These are phyloP conservation scores for Chamaea fasciata DNA, from an alignment of 2,113 vertebrate genomes.

Conservation along the genomic window DNA sequence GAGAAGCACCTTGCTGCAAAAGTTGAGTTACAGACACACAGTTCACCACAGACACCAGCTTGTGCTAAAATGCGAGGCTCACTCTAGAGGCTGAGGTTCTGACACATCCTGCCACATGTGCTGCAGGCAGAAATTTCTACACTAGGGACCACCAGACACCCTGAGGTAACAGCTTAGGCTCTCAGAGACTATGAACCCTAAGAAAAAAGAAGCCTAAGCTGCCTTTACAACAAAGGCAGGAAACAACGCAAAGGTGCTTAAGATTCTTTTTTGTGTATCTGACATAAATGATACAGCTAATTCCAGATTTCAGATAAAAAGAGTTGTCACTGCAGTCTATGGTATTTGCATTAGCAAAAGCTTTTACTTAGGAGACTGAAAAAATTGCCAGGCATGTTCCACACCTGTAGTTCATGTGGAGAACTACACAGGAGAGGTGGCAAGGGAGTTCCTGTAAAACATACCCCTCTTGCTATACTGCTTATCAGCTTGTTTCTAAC, in stretches of 20 bases:
- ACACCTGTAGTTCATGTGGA: neutral
- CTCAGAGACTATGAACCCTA: neutral
- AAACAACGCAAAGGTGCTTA: neutral
- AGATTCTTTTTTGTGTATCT: neutral
- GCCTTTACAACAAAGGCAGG: neutral
- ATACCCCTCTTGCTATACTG: neutral
- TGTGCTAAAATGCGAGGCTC: neutral
- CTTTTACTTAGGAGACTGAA: neutral
- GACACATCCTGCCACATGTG: fast-evolving
- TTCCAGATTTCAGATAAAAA: neutral
- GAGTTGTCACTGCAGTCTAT: neutral
- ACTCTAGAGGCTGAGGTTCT: neutral
- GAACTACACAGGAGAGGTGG: neutral
- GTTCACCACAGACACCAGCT: neutral
- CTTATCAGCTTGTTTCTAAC: neutral
- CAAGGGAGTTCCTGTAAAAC: neutral
- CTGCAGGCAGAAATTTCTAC: neutral
- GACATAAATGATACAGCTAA: neutral
- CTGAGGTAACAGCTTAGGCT: neutral
- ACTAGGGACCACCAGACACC: neutral
- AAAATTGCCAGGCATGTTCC: neutral
- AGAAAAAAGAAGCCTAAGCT: neutral
- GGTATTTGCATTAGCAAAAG: neutral
- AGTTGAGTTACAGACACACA: neutral
- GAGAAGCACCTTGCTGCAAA: neutral